A percentile compares a stretch with the other conserved stretches of the same genome.
Conservation (phyloP, 2,888 invertebrate species). For the Abrostola tripartita region DNA sequence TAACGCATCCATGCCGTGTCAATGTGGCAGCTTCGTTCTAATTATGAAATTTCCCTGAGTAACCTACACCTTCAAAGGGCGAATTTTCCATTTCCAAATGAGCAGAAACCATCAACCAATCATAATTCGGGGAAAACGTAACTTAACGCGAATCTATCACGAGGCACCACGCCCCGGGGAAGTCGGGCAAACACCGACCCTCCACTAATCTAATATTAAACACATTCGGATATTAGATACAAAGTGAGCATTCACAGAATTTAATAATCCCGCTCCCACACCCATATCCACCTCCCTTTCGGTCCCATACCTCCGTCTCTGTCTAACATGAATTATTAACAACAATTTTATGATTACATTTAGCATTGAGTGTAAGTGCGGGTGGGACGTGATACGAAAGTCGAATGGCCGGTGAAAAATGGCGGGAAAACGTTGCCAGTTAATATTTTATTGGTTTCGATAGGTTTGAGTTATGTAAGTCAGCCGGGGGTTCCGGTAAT, state of each 20-base stretch:
- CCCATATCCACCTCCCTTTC: constrained; percentile 64
- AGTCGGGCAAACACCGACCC: constrained; percentile 69
- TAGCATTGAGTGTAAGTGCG: constrained; percentile 83
- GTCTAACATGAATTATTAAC: constrained; percentile 85
- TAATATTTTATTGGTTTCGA: constrained; percentile 87
- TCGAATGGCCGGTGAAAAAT: constrained; percentile 82
- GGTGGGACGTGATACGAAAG: constrained; percentile 81
- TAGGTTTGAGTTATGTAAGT: constrained; percentile 85
- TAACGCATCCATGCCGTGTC: constrained; percentile 11
- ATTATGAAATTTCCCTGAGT: constrained; percentile 28
- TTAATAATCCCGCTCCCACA: constrained; percentile 85
- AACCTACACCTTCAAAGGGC: constrained; percentile 59
- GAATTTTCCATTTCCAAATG: constrained; percentile 79
- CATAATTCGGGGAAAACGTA: constrained; percentile 76
- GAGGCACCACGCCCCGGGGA: constrained; percentile 76
- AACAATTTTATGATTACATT: constrained; percentile 88
- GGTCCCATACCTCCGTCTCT: constrained; percentile 57
- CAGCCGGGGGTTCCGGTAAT: constrained; percentile 78
- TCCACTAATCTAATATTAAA: constrained; percentile 87
- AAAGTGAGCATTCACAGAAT: constrained; percentile 88
- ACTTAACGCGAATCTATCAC: constrained; percentile 80
- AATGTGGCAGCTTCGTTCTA: constrained; percentile 42
- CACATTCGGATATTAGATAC: constrained; percentile 88
- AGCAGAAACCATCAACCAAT: constrained; percentile 78
- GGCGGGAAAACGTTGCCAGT: constrained; percentile 83